A percentile compares a stretch with the other conserved stretches of the same genome.
Conservation (phyloP, 1,140 invertebrate genomes). For the Rhagoletis pomonella region DNA sequence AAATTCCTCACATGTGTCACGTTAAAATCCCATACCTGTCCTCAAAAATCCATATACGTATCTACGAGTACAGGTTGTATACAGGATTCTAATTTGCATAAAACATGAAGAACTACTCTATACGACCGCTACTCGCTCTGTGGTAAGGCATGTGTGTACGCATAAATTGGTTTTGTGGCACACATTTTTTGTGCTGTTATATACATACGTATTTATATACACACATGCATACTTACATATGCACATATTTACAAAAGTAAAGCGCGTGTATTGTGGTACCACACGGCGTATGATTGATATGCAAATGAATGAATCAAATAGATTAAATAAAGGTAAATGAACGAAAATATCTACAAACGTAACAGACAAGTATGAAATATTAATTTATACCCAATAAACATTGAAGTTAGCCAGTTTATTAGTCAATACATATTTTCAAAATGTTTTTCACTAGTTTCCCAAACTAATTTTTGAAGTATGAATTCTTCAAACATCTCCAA, state of each 20-base stretch:
- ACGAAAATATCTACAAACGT: too few species aligned
- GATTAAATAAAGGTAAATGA: too few species aligned
- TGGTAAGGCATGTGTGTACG: neutral
- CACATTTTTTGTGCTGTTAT: neutral
- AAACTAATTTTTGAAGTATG: too few species aligned
- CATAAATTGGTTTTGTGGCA: conserved; percentile 29
- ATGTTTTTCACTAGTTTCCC: too few species aligned
- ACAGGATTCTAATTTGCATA: conserved; percentile 45
- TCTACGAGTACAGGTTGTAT: too few species aligned
- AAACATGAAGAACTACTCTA: conserved; percentile 35
- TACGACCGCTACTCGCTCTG: neutral
- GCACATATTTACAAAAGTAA: neutral
- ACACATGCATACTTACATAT: neutral
- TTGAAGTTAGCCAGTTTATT: too few species aligned
- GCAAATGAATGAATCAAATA: neutral
- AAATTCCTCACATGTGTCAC: conserved; percentile 30
- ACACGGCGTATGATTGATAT: conserved; percentile 29
- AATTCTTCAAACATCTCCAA: too few species aligned
- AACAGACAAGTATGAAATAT: too few species aligned
- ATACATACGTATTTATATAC: neutral
- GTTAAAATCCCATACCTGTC: conserved; percentile 38
- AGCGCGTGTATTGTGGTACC: neutral
- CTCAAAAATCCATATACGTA: neutral
- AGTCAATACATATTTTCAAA: too few species aligned
- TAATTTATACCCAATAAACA: too few species aligned